Percentiles rank a stretch among this genome's conserved stretches.
phyloP scores from a whole-genome alignment of 2,113 vertebrate genomes.

The Petroica traversi region DNA sequence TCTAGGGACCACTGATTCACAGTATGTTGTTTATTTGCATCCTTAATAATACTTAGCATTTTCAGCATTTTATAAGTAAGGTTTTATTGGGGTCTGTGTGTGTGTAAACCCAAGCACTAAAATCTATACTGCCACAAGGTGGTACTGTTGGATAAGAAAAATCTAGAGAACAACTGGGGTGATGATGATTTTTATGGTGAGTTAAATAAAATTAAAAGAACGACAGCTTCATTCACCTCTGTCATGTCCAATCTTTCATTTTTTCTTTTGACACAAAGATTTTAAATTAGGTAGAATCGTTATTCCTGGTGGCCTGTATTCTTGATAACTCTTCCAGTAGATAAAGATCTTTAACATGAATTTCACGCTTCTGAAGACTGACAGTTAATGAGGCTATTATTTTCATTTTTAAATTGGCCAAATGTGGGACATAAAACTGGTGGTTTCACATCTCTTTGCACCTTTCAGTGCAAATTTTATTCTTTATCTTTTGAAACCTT shows the following conservation, averaged over 20 bases:
- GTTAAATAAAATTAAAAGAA: conserved; percentile 85
- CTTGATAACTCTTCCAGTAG: conserved; percentile 7
- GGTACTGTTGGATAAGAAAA: conserved; percentile 81
- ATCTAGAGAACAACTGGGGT: conserved; percentile 2
- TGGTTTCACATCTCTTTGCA: conserved; percentile 17
- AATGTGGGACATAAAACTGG: neutral
- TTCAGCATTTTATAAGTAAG: neutral
- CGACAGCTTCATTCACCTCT: conserved; percentile 82
- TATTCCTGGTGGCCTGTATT: conserved; percentile 43
- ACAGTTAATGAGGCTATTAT: conserved; percentile 64
- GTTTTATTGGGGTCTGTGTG: neutral
- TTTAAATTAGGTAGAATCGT: conserved; percentile 62
- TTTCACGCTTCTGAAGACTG: conserved; percentile 42
- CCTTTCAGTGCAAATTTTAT: neutral
- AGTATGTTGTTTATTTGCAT: neutral
- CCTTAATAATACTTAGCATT: neutral
- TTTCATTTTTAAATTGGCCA: conserved; percentile 56
- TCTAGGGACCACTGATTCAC: neutral
- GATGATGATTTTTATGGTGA: conserved; percentile 72
- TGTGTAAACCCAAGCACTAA: neutral
- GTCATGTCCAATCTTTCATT: conserved; percentile 74
- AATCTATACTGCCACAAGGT: conserved; percentile 74
- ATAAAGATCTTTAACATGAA: conserved; percentile 52
- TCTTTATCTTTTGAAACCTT: conserved; percentile 14
- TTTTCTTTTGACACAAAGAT: conserved; percentile 68